These are phyloP conservation scores for Rhadinocentrus ornatus DNA, from an alignment of 2,797 vertebrate genomes.

Conservation along the genomic window DNA sequence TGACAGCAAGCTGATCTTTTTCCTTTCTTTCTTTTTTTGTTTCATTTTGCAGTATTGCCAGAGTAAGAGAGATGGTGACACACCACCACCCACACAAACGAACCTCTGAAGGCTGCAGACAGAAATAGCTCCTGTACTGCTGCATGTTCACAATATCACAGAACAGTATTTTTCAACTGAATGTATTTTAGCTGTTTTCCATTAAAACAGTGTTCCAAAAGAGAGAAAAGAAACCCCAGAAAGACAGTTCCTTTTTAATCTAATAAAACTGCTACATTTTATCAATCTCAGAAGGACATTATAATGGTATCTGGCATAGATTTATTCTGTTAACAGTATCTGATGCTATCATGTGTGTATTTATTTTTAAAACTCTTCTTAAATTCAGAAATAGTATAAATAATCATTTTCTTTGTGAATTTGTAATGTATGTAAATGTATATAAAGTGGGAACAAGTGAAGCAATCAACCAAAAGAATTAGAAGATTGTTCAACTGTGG, in stretches of 20 bases:
- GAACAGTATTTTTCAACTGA: slow-evolving; percentile 13
- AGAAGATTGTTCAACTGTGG: too few species aligned
- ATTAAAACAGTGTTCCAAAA: not conserved
- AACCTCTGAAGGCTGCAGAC: slow-evolving; percentile 55
- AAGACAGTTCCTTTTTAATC: too few species aligned
- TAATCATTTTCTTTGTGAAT: not conserved
- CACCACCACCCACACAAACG: slow-evolving; percentile 43
- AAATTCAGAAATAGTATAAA: not conserved
- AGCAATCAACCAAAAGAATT: too few species aligned
- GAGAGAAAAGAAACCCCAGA: too few species aligned
- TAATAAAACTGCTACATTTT: not conserved
- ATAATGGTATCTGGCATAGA: not conserved
- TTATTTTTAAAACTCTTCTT: not conserved
- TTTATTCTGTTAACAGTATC: too few species aligned
- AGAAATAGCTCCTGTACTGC: slow-evolving; percentile 49
- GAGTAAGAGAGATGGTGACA: slow-evolving; percentile 26
- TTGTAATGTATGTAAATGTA: too few species aligned
- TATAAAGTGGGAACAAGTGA: too few species aligned
- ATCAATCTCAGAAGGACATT: not conserved
- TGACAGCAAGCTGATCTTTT: not conserved
- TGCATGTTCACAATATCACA: slow-evolving; percentile 28
- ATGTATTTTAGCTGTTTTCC: not conserved
- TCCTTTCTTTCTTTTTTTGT: not conserved
- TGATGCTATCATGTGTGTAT: too few species aligned
- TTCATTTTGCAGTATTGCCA: not conserved